These are phyloP conservation scores for Aptenodytes patagonicus DNA, from an alignment of 2,113 vertebrate species.

Conservation along the genomic window DNA sequence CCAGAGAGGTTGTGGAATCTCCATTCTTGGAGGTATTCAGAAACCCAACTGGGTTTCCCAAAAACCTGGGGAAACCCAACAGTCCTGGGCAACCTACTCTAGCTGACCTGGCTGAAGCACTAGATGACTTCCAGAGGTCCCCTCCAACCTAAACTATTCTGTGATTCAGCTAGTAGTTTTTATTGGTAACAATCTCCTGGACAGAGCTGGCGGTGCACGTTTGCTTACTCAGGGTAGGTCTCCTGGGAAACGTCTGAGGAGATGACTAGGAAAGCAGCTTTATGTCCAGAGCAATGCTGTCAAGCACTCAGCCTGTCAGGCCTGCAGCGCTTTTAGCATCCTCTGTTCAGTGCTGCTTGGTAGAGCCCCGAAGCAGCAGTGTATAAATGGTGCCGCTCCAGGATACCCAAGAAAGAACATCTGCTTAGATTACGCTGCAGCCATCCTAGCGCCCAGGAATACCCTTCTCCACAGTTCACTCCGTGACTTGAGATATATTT, in stretches of 20 bases:
- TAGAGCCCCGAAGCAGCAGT: background rate
- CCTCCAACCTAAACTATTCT: background rate
- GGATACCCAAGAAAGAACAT: background rate
- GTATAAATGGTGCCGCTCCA: background rate
- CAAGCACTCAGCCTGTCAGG: background rate
- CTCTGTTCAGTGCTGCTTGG: background rate
- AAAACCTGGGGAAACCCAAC: background rate
- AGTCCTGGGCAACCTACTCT: background rate
- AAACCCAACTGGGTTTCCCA: background rate
- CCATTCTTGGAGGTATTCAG: background rate
- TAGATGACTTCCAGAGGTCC: background rate
- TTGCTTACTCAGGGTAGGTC: background rate
- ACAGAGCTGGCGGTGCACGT: fast-evolving
- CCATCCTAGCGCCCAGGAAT: background rate
- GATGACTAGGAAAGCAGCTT: background rate
- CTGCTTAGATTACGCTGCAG: background rate
- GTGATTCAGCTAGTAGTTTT: background rate
- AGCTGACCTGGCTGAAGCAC: background rate
- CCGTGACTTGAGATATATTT: background rate
- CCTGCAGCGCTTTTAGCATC: fast-evolving
- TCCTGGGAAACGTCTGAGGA: background rate
- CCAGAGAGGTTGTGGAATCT: background rate
- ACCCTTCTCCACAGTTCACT: background rate
- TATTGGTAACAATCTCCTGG: background rate
- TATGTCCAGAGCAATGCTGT: background rate